Conservation (phyloP, 2,113 vertebrate genomes). For the Caloenas nicobarica region DNA sequence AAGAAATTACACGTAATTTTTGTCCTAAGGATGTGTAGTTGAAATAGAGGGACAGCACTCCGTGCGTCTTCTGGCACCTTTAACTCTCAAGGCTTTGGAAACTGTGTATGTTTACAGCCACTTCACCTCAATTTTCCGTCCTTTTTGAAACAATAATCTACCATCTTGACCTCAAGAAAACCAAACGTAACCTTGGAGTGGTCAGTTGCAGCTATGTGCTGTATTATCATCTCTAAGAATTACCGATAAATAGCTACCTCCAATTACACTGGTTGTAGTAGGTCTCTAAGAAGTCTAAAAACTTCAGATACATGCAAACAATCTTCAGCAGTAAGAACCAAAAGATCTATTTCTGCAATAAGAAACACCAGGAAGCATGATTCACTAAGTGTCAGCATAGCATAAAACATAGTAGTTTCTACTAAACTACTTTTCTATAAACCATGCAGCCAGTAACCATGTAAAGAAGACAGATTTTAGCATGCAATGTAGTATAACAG, state of each 20-base stretch:
- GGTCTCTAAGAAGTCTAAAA: background rate
- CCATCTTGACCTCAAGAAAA: background rate
- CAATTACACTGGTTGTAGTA: background rate
- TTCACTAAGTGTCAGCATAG: background rate
- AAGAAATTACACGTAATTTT: constrained; percentile 34
- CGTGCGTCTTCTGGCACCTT: background rate
- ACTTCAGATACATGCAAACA: background rate
- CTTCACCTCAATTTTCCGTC: background rate
- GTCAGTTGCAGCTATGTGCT: background rate
- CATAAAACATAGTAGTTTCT: background rate
- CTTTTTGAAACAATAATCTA: background rate
- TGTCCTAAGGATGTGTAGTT: background rate
- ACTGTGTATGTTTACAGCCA: background rate
- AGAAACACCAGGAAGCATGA: background rate
- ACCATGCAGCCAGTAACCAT: background rate
- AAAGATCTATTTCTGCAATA: background rate
- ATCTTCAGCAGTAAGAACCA: background rate
- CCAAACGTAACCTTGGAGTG: background rate
- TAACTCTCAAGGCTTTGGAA: background rate
- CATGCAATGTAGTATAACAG: background rate
- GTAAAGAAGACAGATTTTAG: background rate
- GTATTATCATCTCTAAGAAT: background rate
- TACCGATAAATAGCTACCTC: background rate
- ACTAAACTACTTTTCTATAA: background rate
- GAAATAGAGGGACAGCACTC: background rate